Conservation (phyloP, 1,140 invertebrate species). For the Sweltsa coloradensis region DNA sequence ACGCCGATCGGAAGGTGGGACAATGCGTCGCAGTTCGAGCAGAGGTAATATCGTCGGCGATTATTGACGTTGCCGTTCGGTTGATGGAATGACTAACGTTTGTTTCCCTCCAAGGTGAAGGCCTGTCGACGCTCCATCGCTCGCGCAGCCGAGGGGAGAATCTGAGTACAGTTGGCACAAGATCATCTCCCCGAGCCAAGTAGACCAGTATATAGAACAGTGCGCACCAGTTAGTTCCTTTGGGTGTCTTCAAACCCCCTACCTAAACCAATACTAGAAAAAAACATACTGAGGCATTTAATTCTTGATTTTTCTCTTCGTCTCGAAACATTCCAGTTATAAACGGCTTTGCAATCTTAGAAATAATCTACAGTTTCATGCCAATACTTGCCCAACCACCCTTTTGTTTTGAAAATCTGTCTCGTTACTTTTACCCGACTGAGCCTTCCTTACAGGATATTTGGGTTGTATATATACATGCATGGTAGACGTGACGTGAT, state of each 20-base stretch:
- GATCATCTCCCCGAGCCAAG: slow-evolving; percentile 1
- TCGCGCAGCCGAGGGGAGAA: slow-evolving; percentile 55
- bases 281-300: background rate
- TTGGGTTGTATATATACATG: no score
- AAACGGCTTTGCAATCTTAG: background rate
- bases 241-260: background rate
- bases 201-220: background rate
- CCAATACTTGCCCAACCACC: no score
- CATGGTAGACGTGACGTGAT: no score
- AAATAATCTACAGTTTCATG: no score
- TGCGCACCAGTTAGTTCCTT: background rate
- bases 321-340: background rate
- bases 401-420: no score
- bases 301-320: background rate
- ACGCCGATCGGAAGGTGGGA: slow-evolving; percentile 16
- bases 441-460: no score
- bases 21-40: slow-evolving; percentile 30
- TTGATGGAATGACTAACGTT: background rate
- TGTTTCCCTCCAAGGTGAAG: slow-evolving; percentile 29
- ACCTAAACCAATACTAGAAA: background rate
- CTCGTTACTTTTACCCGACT: no score
- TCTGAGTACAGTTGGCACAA: slow-evolving; percentile 43
- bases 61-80: slow-evolving; percentile 6
- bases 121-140: slow-evolving; percentile 38
- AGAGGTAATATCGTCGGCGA: slow-evolving; percentile 29